Percentiles rank a stretch among this genome's conserved stretches.
phyloP scores from a whole-genome alignment of 2,113 vertebrate species.

The Hemichromis elongatus region DNA sequence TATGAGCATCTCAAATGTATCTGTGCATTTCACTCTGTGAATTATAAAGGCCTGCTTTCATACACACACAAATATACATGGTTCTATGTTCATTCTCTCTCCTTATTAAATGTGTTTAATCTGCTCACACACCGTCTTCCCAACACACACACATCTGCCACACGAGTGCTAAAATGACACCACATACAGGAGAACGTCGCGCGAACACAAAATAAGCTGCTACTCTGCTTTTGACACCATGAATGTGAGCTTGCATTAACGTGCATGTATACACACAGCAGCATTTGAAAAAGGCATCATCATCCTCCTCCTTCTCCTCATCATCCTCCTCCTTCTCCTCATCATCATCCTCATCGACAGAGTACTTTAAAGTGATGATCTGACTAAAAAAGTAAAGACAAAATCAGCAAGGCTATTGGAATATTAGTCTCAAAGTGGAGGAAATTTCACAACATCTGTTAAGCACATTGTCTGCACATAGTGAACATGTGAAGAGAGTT shows the following conservation, averaged over 20 bases:
- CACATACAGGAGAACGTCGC: background rate
- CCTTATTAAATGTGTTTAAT: constrained; percentile 13
- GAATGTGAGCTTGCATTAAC: background rate
- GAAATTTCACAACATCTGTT: background rate
- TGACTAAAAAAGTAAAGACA: background rate
- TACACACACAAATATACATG: background rate
- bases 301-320: too few relatives aligned
- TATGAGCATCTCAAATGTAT: background rate
- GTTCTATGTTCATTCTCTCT: background rate
- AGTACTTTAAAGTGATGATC: background rate
- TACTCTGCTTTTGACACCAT: background rate
- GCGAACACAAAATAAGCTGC: background rate
- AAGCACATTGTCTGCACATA: background rate
- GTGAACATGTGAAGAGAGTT: background rate
- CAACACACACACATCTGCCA: constrained; percentile 7
- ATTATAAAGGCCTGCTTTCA: background rate
- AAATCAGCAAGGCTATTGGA: background rate
- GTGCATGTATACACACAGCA: background rate
- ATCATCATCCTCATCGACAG: background rate
- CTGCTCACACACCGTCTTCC: constrained; percentile 1
- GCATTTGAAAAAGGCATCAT: background rate
- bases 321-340: too few relatives aligned
- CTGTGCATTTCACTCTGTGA: background rate
- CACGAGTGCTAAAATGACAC: constrained; percentile 1
- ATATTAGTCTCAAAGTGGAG: background rate